Base-by-base conservation (phyloP, 2,888 invertebrate species). In the Hedychridium roseum region DNA sequence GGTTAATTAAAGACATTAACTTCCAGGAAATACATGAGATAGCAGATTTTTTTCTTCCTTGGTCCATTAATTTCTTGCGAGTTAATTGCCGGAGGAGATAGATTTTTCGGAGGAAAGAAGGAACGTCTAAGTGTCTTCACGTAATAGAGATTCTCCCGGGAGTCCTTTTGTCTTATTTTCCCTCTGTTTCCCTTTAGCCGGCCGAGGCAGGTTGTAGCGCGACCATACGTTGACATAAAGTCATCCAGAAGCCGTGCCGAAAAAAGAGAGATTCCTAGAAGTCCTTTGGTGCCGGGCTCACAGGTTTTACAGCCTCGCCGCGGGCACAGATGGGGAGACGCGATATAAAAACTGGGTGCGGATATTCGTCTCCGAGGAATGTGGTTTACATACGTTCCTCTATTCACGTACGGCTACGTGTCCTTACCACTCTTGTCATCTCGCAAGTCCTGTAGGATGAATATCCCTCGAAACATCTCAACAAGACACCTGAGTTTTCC, bases 271-370 rank as follows among this genome's bases (percentile, higher is more conserved):
- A 61, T 70, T 69, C 68, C 55, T 57, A 66, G 70, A 69, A 70
- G 54, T 50, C 62, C 59, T 60, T 61, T 48, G 51, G 50, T 37
- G 36, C 51, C 43, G 36, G 37, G 42, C 36, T 32, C 42, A 27
- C 37, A 34, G 51, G 54, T 59, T 66, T 65, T 61, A 63, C 55
- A 60, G 50, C 55, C 56, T 34, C 44, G 49, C 41, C 50, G 37
- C 53, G 58, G 55, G 57, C 57, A 60, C 53, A 56, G 63, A 67
- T 62, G 60, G 50, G 53, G 51, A 58, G 53, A 43, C 41, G 54
- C 56, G 64, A 66, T 69, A 66, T 64, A 60, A 66, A 65, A 66
- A 58, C 61, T 58, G 59, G 66, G 59, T 58, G 66, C 66, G 59
- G 57, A 43, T 49, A 60, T 54, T 50, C 50, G 52, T 54, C 56